Percentiles rank a stretch among this genome's conserved stretches.
phyloP scores from a whole-genome alignment of 2,888 invertebrate species.

The Ceraclea dissimilis region DNA sequence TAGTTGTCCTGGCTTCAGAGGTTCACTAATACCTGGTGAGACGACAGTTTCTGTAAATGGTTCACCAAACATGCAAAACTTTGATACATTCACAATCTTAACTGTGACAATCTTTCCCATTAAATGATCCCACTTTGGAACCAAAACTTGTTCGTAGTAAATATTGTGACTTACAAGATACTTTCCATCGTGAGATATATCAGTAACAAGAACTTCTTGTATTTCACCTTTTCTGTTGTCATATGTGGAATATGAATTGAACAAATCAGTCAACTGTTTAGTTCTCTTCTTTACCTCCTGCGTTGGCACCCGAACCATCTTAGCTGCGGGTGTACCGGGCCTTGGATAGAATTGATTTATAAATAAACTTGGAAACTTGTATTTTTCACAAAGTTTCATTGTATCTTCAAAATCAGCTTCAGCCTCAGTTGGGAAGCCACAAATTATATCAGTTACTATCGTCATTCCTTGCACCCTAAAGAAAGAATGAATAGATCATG shows the following conservation, averaged over 20 bases:
- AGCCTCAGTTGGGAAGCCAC: slow-evolving; percentile 97
- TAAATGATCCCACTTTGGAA: slow-evolving; percentile 68
- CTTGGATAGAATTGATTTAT: slow-evolving; percentile 98
- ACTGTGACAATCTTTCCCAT: slow-evolving; percentile 82
- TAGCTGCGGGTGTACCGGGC: slow-evolving; percentile 93
- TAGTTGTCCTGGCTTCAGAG: slow-evolving; percentile 48
- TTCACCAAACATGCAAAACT: slow-evolving; percentile 72
- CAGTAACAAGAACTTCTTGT: slow-evolving; percentile 83
- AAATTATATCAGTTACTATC: slow-evolving; percentile 96
- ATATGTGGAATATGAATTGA: slow-evolving; percentile 85
- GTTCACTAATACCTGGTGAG: slow-evolving; percentile 45
- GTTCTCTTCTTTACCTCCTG: slow-evolving; percentile 87
- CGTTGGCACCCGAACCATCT: slow-evolving; percentile 75
- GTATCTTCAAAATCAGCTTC: slow-evolving; percentile 85
- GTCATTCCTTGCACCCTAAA: slow-evolving; percentile 80
- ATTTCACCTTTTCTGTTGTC: slow-evolving; percentile 54
- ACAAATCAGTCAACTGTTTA: slow-evolving; percentile 78
- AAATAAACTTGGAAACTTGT: slow-evolving; percentile 88
- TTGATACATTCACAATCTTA: slow-evolving; percentile 57
- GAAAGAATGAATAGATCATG: slow-evolving; percentile 5
- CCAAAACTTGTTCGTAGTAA: slow-evolving; percentile 85
- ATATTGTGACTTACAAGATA: slow-evolving; percentile 94
- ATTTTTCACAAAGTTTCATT: slow-evolving; percentile 70
- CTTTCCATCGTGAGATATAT: slow-evolving; percentile 82
- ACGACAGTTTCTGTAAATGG: slow-evolving; percentile 49